Percentiles rank a stretch among this genome's conserved stretches.
phyloP scores from a whole-genome alignment of 2,888 invertebrate species.

The Hydrotaea diabolus region DNA sequence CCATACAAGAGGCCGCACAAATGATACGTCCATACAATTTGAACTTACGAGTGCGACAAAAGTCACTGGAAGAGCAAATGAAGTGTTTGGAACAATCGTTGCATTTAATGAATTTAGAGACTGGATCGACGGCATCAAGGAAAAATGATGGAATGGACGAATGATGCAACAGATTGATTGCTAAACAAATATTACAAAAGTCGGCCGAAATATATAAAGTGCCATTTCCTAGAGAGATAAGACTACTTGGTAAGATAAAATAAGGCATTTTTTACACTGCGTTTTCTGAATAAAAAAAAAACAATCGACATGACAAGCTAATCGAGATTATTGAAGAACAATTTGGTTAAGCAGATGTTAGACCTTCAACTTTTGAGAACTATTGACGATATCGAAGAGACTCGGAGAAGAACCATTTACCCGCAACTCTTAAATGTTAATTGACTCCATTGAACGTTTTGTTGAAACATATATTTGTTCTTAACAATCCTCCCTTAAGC shows the following conservation, averaged over 20 bases:
- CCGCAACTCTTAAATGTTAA: too few species aligned
- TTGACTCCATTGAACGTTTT: too few species aligned
- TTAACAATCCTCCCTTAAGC: too few species aligned
- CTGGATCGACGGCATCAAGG: background rate
- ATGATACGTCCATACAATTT: slow-evolving; percentile 52
- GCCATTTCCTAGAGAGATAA: slow-evolving; percentile 1
- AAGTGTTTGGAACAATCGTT: slow-evolving; percentile 67
- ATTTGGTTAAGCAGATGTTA: too few species aligned
- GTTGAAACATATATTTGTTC: too few species aligned
- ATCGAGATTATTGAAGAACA: background rate
- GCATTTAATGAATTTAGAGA: slow-evolving; percentile 67
- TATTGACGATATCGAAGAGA: too few species aligned
- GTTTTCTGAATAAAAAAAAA: background rate
- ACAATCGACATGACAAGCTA: too few species aligned
- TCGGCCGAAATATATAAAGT: background rate
- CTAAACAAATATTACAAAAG: background rate
- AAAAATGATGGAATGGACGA: slow-evolving; percentile 29
- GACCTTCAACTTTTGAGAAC: too few species aligned
- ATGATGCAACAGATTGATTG: background rate
- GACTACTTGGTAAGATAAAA: slow-evolving; percentile 3
- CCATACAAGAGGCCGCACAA: slow-evolving; percentile 58
- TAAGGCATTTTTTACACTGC: background rate
- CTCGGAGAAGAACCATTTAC: too few species aligned
- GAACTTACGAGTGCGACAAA: slow-evolving; percentile 47
- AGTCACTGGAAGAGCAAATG: slow-evolving; percentile 67